These are phyloP conservation scores for Lacanobia oleracea DNA, from an alignment of 2,888 invertebrate species.

Conservation along the genomic window DNA sequence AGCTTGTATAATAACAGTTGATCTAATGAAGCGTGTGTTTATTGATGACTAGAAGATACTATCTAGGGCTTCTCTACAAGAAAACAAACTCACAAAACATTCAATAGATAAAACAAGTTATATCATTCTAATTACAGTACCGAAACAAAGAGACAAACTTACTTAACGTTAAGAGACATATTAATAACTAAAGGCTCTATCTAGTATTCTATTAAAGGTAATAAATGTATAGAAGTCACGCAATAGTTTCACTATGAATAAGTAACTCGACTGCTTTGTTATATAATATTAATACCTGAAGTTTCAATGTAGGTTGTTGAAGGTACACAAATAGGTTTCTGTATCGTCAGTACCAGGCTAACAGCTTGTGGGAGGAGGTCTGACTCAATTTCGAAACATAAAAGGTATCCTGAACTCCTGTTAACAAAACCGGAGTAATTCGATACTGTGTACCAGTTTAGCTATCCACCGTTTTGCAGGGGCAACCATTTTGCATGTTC, in stretches of 20 bases:
- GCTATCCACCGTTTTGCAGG: conserved; percentile 5
- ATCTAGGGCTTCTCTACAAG: not conserved
- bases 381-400: conserved; percentile 24
- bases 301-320: conserved; percentile 1
- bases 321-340: conserved; percentile 1
- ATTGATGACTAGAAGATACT: conserved; percentile 25
- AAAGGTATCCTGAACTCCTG: conserved; percentile 18
- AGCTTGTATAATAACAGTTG: not conserved
- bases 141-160: not conserved
- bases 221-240: conserved; percentile 37
- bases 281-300: not conserved
- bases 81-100: not conserved
- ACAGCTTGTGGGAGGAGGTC: not conserved
- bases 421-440: conserved; percentile 9
- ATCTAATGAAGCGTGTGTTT: conserved; percentile 3
- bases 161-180: not conserved
- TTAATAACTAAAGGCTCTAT: not conserved
- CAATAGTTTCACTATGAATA: conserved; percentile 35
- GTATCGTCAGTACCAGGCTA: conserved; percentile 9
- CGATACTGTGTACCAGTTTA: conserved; percentile 1
- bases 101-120: not conserved
- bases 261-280: conserved; percentile 4
- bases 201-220: conserved; percentile 24
- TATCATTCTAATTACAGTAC: not conserved
- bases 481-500: conserved; percentile 32